Conservation (phyloP, 2,797 vertebrate species). For the Myotis pilosus region DNA sequence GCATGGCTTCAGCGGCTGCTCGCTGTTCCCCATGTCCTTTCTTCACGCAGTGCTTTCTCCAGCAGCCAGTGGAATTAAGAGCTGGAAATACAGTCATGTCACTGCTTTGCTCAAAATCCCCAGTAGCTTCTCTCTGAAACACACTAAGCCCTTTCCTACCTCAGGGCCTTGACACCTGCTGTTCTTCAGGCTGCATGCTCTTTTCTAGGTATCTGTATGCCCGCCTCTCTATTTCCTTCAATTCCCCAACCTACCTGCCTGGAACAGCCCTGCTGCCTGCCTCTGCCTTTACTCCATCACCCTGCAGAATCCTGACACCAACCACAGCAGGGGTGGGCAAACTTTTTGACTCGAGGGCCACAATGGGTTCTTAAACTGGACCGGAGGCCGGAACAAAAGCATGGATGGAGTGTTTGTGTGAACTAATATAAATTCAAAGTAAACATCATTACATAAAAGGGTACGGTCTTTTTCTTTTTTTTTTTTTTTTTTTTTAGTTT, state of each 20-base stretch:
- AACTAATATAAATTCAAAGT: no score
- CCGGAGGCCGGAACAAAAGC: no score
- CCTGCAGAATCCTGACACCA: background rate
- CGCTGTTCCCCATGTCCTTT: background rate
- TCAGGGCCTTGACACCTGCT: background rate
- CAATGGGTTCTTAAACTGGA: no score
- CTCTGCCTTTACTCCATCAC: background rate
- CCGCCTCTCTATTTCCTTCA: background rate
- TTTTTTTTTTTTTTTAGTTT: no score
- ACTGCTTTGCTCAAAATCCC: background rate
- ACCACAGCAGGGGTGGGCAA: no score
- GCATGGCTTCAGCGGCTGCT: background rate
- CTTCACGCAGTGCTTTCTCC: background rate
- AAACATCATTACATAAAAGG: no score
- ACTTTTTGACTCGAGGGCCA: no score
- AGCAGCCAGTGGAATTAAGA: background rate
- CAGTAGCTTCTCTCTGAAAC: background rate
- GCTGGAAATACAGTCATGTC: background rate
- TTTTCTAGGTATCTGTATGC: background rate
- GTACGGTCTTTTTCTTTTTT: no score
- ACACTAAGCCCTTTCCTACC: background rate
- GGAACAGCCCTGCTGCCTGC: background rate
- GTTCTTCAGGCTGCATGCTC: background rate
- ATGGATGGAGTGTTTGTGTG: no score
- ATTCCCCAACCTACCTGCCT: background rate